A percentile compares a stretch with the other conserved stretches of the same genome.
Conservation (phyloP, 2,888 invertebrate species). For the Noctua comes region DNA sequence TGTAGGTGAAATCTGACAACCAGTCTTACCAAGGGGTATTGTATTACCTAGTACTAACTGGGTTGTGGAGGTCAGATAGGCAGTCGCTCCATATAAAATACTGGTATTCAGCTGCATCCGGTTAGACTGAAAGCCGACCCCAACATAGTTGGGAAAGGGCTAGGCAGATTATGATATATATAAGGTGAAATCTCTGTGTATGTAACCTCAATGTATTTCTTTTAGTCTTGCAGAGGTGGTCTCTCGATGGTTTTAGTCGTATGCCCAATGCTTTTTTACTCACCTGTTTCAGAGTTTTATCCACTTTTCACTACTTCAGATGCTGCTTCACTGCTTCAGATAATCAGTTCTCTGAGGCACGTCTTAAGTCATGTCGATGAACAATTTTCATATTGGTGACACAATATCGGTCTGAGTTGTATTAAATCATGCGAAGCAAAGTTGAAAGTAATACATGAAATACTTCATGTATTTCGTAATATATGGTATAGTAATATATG, state of each 20-base stretch:
- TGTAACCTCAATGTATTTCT: not conserved
- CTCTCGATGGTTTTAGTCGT: not conserved
- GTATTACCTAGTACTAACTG: too few species aligned
- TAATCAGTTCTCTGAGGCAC: not conserved
- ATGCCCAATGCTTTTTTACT: not conserved
- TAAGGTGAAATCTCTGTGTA: too few species aligned
- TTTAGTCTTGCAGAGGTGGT: not conserved
- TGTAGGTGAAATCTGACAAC: not conserved
- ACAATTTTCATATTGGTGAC: not conserved
- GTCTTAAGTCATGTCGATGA: not conserved
- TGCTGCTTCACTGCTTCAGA: not conserved
- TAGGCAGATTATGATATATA: too few species aligned
- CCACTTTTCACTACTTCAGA: not conserved
- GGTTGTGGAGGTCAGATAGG: too few species aligned
- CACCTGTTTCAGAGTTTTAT: not conserved
- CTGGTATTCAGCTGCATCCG: too few species aligned
- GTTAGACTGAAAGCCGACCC: too few species aligned
- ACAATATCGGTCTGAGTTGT: too few species aligned
- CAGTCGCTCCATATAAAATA: too few species aligned
- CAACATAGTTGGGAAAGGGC: too few species aligned
- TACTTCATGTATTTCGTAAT: too few species aligned
- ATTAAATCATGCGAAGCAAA: not conserved
- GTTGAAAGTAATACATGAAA: not conserved
- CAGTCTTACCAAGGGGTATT: too few species aligned
- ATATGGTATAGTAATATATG: too few species aligned